These are phyloP conservation scores for Babyrousa celebensis DNA, from an alignment of 2,797 vertebrate species.

Conservation along the genomic window DNA sequence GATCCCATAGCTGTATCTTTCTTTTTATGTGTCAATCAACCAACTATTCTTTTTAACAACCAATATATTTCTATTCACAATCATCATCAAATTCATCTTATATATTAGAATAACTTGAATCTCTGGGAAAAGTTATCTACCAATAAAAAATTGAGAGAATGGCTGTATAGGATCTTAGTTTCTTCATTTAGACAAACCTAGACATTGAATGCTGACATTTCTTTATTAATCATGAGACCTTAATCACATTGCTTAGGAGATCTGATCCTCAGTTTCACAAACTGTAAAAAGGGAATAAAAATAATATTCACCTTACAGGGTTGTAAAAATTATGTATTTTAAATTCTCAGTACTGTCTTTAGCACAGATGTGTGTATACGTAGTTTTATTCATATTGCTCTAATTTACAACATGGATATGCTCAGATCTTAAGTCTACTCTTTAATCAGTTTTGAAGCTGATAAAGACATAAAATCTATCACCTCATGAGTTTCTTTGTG, in stretches of 20 bases:
- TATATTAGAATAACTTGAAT: neutral
- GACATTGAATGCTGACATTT: neutral
- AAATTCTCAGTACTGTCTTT: neutral
- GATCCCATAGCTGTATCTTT: neutral
- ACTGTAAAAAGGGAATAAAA: neutral
- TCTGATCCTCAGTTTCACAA: neutral
- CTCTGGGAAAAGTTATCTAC: neutral
- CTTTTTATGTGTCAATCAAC: neutral
- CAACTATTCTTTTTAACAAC: neutral
- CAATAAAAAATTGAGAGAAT: neutral
- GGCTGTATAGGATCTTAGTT: neutral
- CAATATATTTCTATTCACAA: neutral
- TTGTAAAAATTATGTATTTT: neutral
- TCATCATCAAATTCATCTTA: neutral
- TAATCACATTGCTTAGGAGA: slow-evolving; percentile 7
- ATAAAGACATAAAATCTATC: neutral
- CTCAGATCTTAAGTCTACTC: neutral
- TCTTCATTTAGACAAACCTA: neutral
- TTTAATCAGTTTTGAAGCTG: neutral
- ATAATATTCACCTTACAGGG: neutral
- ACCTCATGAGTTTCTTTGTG: neutral
- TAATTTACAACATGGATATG: neutral
- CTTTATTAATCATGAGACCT: neutral
- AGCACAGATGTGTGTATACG: neutral
- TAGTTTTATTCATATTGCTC: neutral